Base-by-base conservation (phyloP, 2,888 invertebrate species). In the Patella caerulea region DNA sequence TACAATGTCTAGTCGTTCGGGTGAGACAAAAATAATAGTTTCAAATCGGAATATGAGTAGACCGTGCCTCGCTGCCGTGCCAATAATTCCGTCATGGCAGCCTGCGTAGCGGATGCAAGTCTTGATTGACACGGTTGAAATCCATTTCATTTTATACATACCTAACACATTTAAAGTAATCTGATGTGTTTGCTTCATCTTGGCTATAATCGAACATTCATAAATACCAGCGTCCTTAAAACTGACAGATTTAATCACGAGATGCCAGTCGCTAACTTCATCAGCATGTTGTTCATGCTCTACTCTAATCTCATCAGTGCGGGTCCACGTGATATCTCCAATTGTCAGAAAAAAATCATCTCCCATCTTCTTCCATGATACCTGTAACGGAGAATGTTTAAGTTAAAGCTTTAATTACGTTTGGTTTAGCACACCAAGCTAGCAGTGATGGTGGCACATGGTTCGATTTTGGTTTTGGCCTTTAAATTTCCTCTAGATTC, bases 191-290 rank as follows among this genome's bases (percentile, higher is more conserved):
- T 65, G 65, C 24, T 65, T 65, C 24, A 19, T n/a, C 24, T 65
- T 85, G 17, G 86, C 82, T 72, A 81, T 84, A 53, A 87, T 83
- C 70, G 83, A 85, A 75, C 87, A 87, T 77, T 86, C 87, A 75
- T 87, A 87, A 24, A 83, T 77, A 2, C 87, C 87, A 1, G 81
- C 81, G 79, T 87, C 83, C 14, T 79, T 72, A 0, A 82, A 81
- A 19, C 81, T 81, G 14, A 82, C 85, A 59, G 82, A 83, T 70
- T 84, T 84, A 54, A 87, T 87, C 3, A 83, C 71, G n/a, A 87
- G 76, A 78, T 87, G 84, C 87, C 87, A 86, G 52, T 82, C 82
- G 14, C 84, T 84, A 14, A 81, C 74, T n/a, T 80, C 80, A 24
- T 81, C 81, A 17, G 81, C 80, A 5, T 75, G 73, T 24, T 78